These are phyloP conservation scores for Poeciliopsis presidionis DNA, from an alignment of 2,797 vertebrate species.

Conservation along the genomic window DNA sequence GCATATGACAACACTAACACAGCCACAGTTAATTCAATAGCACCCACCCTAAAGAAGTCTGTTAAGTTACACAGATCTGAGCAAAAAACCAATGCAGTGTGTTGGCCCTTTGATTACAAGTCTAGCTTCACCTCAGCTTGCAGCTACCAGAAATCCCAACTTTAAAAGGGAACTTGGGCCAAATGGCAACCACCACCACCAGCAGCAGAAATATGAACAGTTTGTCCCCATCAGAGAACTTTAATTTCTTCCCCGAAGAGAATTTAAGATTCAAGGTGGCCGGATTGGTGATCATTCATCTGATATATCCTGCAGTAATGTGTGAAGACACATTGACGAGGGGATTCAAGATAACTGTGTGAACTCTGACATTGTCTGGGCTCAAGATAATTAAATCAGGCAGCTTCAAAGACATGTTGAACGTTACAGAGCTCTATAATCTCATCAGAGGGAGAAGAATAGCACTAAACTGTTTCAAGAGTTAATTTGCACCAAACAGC, in stretches of 20 bases:
- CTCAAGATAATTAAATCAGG: background rate
- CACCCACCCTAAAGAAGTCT: background rate
- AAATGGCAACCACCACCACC: background rate
- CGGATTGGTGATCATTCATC: background rate
- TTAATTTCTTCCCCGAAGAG: background rate
- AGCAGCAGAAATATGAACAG: background rate
- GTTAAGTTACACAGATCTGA: background rate
- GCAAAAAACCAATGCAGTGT: background rate
- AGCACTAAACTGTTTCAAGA: slow-evolving; percentile 23
- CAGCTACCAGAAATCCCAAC: background rate
- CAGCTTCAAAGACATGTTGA: background rate
- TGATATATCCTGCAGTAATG: background rate
- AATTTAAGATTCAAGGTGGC: background rate
- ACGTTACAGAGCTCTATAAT: background rate
- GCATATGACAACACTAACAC: background rate
- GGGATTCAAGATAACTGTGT: background rate
- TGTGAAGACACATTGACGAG: background rate
- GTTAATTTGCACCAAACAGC: slow-evolving; percentile 30
- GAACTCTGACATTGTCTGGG: background rate
- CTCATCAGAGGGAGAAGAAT: background rate
- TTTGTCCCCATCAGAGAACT: background rate
- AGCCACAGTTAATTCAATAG: background rate
- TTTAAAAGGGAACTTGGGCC: background rate
- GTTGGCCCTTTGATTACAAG: background rate
- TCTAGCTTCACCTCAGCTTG: background rate